These are phyloP conservation scores for Periophthalmodon schlosseri DNA, from an alignment of 2,113 vertebrate genomes.

Conservation along the genomic window DNA sequence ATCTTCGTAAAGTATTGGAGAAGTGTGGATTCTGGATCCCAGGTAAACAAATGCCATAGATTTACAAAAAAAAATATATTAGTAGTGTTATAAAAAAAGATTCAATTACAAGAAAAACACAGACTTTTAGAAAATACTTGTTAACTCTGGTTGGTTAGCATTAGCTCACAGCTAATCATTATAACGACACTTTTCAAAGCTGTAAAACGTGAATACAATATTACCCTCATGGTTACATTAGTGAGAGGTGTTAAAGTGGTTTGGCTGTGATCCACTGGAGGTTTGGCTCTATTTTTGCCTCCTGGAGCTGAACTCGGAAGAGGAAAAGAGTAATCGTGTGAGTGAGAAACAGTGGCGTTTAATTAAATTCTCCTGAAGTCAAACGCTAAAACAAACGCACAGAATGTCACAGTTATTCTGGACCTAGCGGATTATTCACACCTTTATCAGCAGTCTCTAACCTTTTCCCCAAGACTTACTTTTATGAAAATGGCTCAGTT, in stretches of 20 bases:
- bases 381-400: neutral
- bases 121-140: no score
- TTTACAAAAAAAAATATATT: no score
- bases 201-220: neutral
- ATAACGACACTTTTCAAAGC: neutral
- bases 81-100: no score
- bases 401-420: conserved; percentile 11
- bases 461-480: neutral
- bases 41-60: no score
- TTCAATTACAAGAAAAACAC: no score
- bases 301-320: conserved; percentile 3
- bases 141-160: no score
- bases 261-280: conserved; percentile 33
- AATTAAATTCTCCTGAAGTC: conserved; percentile 4
- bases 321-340: conserved; percentile 1
- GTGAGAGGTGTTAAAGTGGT: conserved; percentile 38
- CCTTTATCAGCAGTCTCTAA: neutral
- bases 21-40: no score
- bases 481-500: neutral
- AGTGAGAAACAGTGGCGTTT: neutral
- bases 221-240: conserved; percentile 41
- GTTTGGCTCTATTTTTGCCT: conserved; percentile 1
- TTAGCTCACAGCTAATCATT: neutral
- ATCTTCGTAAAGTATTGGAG: no score
- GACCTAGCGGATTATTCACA: neutral